phyloP scores from a whole-genome alignment of 2,797 vertebrate species.

The Lacerta viridis region DNA sequence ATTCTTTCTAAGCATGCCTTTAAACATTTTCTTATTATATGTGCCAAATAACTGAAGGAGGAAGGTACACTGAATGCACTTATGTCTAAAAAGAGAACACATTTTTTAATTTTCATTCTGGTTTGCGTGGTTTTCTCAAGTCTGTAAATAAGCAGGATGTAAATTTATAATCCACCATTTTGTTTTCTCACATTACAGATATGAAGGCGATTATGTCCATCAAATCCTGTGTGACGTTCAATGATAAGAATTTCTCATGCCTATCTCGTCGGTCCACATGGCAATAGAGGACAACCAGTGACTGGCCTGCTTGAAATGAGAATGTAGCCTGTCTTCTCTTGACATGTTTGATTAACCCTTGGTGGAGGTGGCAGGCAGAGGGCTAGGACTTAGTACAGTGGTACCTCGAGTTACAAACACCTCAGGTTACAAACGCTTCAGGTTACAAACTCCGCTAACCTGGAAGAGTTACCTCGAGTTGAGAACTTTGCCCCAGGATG shows the following conservation, averaged over 20 bases:
- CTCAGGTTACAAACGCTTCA: no score
- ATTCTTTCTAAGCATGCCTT: neutral
- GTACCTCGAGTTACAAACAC: no score
- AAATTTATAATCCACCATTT: neutral
- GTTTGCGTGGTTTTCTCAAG: neutral
- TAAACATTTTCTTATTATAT: neutral
- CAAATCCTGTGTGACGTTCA: conserved; percentile 4
- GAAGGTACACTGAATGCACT: neutral
- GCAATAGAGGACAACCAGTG: neutral
- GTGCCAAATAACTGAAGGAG: neutral
- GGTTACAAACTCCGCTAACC: no score
- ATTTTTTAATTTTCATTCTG: conserved; percentile 34
- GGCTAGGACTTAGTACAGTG: no score
- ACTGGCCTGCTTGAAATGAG: neutral
- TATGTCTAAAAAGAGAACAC: neutral
- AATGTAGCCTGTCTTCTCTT: neutral
- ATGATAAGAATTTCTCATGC: conserved; percentile 5
- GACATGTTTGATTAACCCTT: neutral
- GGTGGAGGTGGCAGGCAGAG: neutral
- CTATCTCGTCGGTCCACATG: conserved; percentile 11
- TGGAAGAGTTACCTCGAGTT: no score
- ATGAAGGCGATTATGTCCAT: neutral
- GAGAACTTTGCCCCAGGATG: no score
- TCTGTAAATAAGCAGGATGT: neutral
- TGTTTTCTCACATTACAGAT: neutral